Base-by-base conservation (phyloP, 2,888 invertebrate genomes). In the Linnaemya vulpina region DNA sequence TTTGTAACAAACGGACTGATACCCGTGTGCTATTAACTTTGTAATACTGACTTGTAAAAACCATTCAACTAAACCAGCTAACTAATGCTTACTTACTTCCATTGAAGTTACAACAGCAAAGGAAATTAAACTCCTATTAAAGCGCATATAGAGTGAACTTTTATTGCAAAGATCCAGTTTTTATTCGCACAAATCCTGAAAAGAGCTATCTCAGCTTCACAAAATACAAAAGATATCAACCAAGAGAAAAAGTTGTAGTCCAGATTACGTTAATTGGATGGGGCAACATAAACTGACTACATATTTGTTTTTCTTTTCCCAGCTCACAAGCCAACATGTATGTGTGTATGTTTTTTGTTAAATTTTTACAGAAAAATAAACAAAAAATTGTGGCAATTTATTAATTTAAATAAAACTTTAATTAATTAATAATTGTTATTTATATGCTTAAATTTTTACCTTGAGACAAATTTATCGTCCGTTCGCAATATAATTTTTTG, bases 151-250 rank as follows among this genome's bases (percentile, higher is more conserved):
- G 30, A 20, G n/a, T 8, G n/a, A 17, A 35, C 35, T 40, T 63
- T 30, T 43, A 13, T 68, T 38, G 13, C 49, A 63, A 35, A 53
- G 10, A 75, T 81, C 74, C 53, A 81, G 75, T 75, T 81, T 75
- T 46, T 49, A 15, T 65, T 38, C 10, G 25, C 0, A 38, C 1
- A 40, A 62, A 70, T 70, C 75, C 62, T 49, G 55, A 20, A 60
- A 7, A 35, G 35, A 81, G 8, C 62, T 67, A 68, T 62, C 43
- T 62, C 17, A 68, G 53, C 15, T 62, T 53, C 0, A 53, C 53
- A 13, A 55, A 46, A 25, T 25, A 46, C 3, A 63, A 71, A 63
- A 22, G 25, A 35, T 58, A 55, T 40, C 46, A 55, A 71, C n/a
- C 13, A 20, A 43, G 30, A 58, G 58, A 58, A 46, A 22, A 58